Evolutionary conservation across 92 coral and sea anemone species (phyloP), one percentile per base, ranked within the genome.

Genomic region (Porites divaricata): DNA sequence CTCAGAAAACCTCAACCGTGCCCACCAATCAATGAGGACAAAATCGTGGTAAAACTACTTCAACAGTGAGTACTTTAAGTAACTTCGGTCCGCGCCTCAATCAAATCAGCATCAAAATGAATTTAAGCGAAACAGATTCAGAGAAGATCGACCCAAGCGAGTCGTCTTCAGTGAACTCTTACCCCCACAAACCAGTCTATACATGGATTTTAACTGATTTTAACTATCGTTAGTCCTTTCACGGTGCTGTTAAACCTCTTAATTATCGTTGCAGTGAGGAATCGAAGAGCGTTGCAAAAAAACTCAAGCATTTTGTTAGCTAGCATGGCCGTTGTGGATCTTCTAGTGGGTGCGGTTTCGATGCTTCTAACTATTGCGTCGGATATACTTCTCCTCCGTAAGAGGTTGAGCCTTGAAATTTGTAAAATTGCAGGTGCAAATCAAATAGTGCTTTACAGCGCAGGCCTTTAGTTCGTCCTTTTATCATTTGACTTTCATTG

Each of bases 291-390:
- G 53, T 45, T 80, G 14, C 20, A 81, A n/a, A 70, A 22, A 12
- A 80, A 80, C 69, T 81, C 77, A 8, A 81, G 58, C 70, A 71
- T 70, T 45, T 48, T 81, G 61, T 22, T 70, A 9, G 20, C 61
- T 28, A 81, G 85, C 61, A 26, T 70, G 85, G 85, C 85, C 26
- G 85, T 45, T 7, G 77, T 78, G 1, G 85, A 81, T 70, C 77
- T 81, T 7, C 2, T 80, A 6, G 74, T 70, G 14, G 85, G 85
- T 14, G 70, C 85, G 9, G 58, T 81, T 9, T 81, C 78, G 57
- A 56, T 57, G 78, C 78, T 78, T 9, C 13, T 58, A 57, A 70
- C 52, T 15, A 24, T 16, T 21, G 6, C 15, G 49, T n/a, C 6
- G 12, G 68, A 81, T 68, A 56, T 70, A 48, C 51, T 70, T 9